Conservation (phyloP, 2,113 vertebrate species). For the Amazona vittata region DNA sequence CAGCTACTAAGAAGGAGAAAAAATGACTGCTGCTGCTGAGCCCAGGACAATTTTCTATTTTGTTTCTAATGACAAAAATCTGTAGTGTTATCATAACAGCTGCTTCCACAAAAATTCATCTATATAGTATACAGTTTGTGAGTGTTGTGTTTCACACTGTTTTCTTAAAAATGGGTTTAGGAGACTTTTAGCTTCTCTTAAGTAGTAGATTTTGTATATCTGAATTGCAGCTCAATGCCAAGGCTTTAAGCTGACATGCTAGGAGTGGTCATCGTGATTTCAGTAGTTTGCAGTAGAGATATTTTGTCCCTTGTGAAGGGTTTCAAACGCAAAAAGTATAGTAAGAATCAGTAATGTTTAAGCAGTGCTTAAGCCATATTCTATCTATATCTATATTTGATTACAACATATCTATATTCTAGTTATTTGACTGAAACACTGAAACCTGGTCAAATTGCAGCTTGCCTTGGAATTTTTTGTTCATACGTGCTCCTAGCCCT, state of each 20-base stretch:
- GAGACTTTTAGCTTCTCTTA: background rate
- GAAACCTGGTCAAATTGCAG: background rate
- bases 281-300: background rate
- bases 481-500: background rate
- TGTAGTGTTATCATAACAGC: background rate
- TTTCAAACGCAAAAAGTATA: background rate
- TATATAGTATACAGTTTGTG: background rate
- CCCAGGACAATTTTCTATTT: background rate
- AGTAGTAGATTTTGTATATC: background rate
- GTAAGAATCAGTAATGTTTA: background rate
- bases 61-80: background rate
- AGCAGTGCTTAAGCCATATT: background rate
- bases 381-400: background rate
- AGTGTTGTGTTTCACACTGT: background rate
- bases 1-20: too few species aligned
- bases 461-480: background rate
- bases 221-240: background rate
- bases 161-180: background rate
- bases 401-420: background rate
- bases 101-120: background rate
- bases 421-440: background rate
- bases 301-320: background rate
- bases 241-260: background rate
- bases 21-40: too few species aligned
- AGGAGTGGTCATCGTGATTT: background rate